Percentiles rank a stretch among this genome's conserved stretches.
Evolutionary conservation across 2,113 vertebrate genomes (phyloP).

Genomic region (Periophthalmodon schlosseri): DNA sequence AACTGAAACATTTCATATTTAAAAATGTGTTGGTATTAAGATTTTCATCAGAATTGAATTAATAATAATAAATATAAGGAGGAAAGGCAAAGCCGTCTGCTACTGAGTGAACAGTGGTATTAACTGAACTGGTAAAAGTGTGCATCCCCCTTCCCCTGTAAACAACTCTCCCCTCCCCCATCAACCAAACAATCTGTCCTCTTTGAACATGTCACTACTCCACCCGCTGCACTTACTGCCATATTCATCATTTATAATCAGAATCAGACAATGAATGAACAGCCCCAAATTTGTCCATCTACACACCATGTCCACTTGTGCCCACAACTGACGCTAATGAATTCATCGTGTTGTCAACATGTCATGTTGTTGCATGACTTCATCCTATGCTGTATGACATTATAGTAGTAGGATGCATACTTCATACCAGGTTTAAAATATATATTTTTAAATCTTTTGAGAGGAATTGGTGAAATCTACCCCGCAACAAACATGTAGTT

Average conservation of each 20-base stretch:
- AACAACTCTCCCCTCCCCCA: conserved; percentile 43
- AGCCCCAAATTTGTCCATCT: conserved; percentile 7
- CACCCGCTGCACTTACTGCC: conserved; percentile 18
- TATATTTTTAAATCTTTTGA: background rate
- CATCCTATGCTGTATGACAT: background rate
- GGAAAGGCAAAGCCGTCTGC: background rate
- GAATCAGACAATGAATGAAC: background rate
- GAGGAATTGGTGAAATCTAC: conserved; percentile 31
- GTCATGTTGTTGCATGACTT: background rate
- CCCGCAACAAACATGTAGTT: conserved; percentile 32
- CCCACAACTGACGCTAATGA: conserved; percentile 10
- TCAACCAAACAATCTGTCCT: conserved; percentile 25
- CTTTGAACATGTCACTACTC: conserved; percentile 22
- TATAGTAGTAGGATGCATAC: background rate
- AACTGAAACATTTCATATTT: too few species aligned
- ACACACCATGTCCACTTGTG: conserved; percentile 5
- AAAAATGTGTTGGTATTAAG: too few species aligned
- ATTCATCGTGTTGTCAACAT: background rate
- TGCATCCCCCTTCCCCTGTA: conserved; percentile 26
- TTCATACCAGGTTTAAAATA: background rate
- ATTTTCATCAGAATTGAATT: too few species aligned
- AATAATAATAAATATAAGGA: too few species aligned
- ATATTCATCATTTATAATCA: background rate
- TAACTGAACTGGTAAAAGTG: conserved; percentile 26
- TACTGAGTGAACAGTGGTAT: conserved; percentile 25